phyloP scores from a whole-genome alignment of 2,888 invertebrate genomes.

The Melolontha melolontha region DNA sequence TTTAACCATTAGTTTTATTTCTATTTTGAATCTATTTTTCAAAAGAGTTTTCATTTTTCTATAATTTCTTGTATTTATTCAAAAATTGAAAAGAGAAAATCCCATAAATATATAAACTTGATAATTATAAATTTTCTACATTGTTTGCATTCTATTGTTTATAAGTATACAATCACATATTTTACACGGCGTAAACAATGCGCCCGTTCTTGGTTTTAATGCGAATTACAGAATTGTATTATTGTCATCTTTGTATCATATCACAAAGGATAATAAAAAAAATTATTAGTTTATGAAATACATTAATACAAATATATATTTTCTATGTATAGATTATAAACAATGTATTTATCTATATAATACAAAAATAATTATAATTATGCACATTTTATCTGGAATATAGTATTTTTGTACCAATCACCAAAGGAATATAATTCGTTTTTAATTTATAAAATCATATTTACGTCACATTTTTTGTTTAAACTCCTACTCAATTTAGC shows the following conservation, averaged over 20 bases:
- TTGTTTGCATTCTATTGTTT: no score
- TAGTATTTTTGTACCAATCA: constrained; percentile 36
- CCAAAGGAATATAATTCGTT: constrained; percentile 6
- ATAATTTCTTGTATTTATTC: no score
- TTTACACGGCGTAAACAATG: no score
- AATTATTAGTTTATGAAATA: constrained; percentile 12
- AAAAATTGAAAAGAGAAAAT: no score
- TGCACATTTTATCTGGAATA: constrained; percentile 32
- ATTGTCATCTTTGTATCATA: constrained; percentile 6
- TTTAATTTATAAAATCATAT: background rate
- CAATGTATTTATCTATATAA: constrained; percentile 5
- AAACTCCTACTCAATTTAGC: constrained; percentile 21
- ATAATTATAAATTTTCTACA: no score
- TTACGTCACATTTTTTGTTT: constrained; percentile 3
- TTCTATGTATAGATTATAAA: constrained; percentile 18
- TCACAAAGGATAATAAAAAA: constrained; percentile 6
- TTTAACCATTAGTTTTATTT: no score
- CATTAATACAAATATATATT: constrained; percentile 22
- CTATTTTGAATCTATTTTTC: no score
- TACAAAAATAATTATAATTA: constrained; percentile 16
- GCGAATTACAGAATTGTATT: no score
- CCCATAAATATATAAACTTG: no score
- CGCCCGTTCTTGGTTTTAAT: no score
- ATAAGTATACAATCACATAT: no score
- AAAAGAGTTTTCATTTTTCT: no score